These are phyloP conservation scores for Temnothorax curvispinosus DNA, from an alignment of 1,140 invertebrate genomes.

Conservation along the genomic window DNA sequence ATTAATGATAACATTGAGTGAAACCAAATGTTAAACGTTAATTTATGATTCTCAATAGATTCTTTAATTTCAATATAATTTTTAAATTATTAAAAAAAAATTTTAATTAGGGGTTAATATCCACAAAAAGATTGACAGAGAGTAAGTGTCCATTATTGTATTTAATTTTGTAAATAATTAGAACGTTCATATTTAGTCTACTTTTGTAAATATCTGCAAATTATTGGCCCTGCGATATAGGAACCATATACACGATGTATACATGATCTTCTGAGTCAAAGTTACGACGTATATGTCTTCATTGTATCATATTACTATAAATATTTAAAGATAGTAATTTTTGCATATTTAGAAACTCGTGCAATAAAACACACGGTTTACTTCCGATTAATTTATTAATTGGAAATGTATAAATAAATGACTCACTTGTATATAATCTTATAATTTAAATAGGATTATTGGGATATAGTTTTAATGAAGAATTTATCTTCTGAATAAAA, in stretches of 20 bases:
- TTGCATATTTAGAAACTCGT: background rate
- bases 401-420: constrained; percentile 20
- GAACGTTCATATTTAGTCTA: constrained; percentile 1
- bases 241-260: background rate
- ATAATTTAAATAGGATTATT: constrained; percentile 9
- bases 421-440: constrained; percentile 22
- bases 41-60: background rate
- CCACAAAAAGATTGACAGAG: background rate
- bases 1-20: background rate
- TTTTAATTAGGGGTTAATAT: background rate
- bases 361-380: background rate
- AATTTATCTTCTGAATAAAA: constrained; percentile 79
- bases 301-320: background rate
- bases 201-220: constrained; percentile 59
- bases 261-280: background rate
- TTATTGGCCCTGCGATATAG: background rate
- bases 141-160: constrained; percentile 17
- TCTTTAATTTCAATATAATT: background rate
- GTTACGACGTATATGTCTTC: background rate
- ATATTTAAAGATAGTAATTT: constrained; percentile 2
- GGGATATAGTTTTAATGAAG: constrained; percentile 11
- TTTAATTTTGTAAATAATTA: constrained; percentile 52
- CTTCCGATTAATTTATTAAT: constrained; percentile 35
- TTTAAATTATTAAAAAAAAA: background rate
- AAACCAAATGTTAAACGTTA: background rate